Evolutionary conservation across 2,113 vertebrate species (phyloP).

Genomic region (Aegypius monachus): DNA sequence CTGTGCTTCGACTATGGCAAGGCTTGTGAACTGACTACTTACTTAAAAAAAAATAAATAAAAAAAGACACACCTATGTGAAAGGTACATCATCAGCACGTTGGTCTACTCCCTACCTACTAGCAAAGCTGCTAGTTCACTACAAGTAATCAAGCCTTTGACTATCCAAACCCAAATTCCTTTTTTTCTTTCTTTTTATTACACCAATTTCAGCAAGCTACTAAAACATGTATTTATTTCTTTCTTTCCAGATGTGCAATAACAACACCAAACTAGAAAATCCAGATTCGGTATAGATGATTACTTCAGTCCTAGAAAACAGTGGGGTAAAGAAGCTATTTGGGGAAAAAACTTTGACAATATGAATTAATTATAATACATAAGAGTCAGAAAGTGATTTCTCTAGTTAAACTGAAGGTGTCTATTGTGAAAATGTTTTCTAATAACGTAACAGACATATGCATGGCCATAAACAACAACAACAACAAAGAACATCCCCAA

Average conservation of each 20-base stretch:
- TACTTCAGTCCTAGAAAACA: neutral
- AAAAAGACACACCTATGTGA: neutral
- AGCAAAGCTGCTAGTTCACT: neutral
- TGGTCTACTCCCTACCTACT: neutral
- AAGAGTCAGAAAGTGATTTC: neutral
- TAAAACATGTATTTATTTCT: neutral
- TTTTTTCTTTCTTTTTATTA: neutral
- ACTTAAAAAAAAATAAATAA: neutral
- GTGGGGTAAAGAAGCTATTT: neutral
- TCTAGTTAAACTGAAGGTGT: neutral
- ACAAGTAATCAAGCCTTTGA: neutral
- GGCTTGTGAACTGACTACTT: neutral
- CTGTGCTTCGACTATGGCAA: neutral
- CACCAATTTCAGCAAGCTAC: neutral
- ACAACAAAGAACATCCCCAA: neutral
- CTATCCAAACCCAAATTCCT: neutral
- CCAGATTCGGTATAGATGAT: neutral
- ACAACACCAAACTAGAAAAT: neutral
- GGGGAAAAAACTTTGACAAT: neutral
- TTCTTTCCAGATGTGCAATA: accelerated
- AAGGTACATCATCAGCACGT: neutral
- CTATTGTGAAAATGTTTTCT: neutral
- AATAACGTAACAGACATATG: neutral
- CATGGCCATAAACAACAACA: neutral
- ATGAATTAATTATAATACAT: neutral